Evolutionary conservation across 1,140 invertebrate species (phyloP).

Genomic region (Bombus huntii): DNA sequence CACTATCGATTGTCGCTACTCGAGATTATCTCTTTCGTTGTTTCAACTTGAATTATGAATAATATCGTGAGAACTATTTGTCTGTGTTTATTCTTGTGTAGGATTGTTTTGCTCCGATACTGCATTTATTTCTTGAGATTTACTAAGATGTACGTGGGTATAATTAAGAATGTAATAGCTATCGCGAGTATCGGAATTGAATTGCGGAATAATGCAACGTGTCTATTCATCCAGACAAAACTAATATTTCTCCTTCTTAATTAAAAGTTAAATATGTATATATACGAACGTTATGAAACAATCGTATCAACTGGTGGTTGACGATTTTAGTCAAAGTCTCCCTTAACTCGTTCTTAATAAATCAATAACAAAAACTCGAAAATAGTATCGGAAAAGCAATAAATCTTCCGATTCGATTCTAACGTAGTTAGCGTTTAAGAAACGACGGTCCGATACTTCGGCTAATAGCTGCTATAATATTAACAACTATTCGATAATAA

Average conservation of each 20-base stretch:
- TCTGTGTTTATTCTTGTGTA: background rate
- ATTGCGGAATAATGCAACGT: background rate
- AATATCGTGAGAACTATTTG: constrained; percentile 1
- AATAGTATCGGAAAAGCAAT: background rate
- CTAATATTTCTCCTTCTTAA: background rate
- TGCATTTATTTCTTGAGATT: too few relatives aligned
- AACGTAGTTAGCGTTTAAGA: background rate
- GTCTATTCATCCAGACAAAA: background rate
- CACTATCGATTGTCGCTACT: background rate
- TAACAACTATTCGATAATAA: too few relatives aligned
- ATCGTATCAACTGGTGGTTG: constrained; percentile 4
- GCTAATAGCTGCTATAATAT: too few relatives aligned
- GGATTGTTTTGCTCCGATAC: background rate
- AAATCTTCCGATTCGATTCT: background rate
- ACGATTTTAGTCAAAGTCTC: background rate
- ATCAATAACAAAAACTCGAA: background rate
- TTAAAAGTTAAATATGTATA: too few relatives aligned
- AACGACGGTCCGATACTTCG: background rate
- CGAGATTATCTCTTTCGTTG: constrained; percentile 19
- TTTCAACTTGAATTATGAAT: constrained; percentile 18
- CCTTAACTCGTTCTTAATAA: background rate
- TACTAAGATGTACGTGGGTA: background rate
- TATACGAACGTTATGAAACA: background rate
- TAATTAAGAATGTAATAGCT: background rate
- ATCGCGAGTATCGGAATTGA: background rate